Base-by-base conservation (phyloP, 2,797 vertebrate genomes). In the Hypotaenidia philippensis region DNA sequence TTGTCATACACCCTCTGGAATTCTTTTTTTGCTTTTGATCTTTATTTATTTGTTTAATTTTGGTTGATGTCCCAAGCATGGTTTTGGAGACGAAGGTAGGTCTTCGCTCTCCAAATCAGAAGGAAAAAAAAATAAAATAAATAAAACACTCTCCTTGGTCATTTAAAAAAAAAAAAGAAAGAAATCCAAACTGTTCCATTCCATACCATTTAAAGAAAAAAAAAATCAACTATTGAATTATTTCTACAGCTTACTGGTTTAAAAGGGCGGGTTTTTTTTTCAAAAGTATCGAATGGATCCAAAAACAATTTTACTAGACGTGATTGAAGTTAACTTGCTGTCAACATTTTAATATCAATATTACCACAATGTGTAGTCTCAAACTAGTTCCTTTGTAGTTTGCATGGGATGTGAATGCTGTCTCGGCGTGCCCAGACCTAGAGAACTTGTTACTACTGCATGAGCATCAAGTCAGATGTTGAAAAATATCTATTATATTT, bases 371-470 rank as follows among this genome's bases (percentile, higher is more conserved):
- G 97, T 98, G 97, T 98, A 97, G 97, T 98, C 97, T 98, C 98
- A 97, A 97, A 97, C 96, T 97, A 98, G 97, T 98, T 98, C 98
- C 98, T 98, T 98, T 98, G 98, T 98, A 98, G 98, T 98, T 98
- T 98, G 98, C 98, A 99, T 99, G 98, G 98, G 98, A 98, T 98
- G 98, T 98, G 98, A 98, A 98, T 98, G 98, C 98, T 98, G 97
- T 98, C 97, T 98, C 98, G 96, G 97, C 97, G 97, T 97, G 97
- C 98, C 97, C 97, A 97, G 96, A 97, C 95, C 95, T 98, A 97
- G 97, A 97, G 96, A 97, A 97, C 88, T 95, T 93, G 95, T 96
- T 95, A 97, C 97, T 98, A 98, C 97, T 98, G 98, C 98, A 99
- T 98, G 98, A 98, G 97, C 98, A 98, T 98, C 97, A 96, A 97